These are phyloP conservation scores for Acromyrmex charruanus DNA, from an alignment of 1,140 invertebrate genomes.

Conservation along the genomic window DNA sequence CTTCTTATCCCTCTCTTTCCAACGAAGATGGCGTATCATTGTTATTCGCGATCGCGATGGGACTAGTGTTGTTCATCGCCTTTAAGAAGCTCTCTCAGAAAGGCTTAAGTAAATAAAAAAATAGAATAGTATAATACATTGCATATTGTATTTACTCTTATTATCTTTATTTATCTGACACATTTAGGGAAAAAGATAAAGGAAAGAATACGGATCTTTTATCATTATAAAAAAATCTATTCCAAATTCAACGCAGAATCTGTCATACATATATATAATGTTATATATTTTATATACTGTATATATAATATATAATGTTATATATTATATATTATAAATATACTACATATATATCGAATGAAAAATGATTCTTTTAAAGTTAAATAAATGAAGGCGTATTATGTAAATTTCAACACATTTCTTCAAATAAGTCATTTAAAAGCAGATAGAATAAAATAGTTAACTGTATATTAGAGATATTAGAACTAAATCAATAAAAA, in stretches of 20 bases:
- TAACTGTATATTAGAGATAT: neutral
- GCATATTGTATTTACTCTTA: neutral
- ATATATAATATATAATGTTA: neutral
- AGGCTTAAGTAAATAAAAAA: constrained; percentile 25
- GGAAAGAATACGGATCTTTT: neutral
- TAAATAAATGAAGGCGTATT: constrained; percentile 10
- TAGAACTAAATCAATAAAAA: constrained; percentile 31
- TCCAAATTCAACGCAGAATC: neutral
- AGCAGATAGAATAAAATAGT: neutral
- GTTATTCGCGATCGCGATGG: constrained; percentile 56
- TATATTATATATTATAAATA: neutral
- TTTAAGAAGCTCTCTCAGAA: neutral
- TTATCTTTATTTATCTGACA: constrained; percentile 5
- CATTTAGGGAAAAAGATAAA: neutral
- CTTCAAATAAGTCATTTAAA: constrained; percentile 14
- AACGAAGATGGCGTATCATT: constrained; percentile 32
- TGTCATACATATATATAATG: neutral
- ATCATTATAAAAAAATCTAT: neutral
- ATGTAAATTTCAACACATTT: constrained; percentile 14
- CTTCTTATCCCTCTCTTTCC: constrained; percentile 20
- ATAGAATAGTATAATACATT: constrained; percentile 24
- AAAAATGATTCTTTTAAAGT: neutral
- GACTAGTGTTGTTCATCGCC: constrained; percentile 8
- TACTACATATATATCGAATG: neutral
- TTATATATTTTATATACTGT: neutral